Percentiles rank a stretch among this genome's conserved stretches.
These are phyloP conservation scores for Tokudaia tokunoshimensis DNA, from an alignment of 2,797 vertebrate species.

Conservation along the genomic window DNA sequence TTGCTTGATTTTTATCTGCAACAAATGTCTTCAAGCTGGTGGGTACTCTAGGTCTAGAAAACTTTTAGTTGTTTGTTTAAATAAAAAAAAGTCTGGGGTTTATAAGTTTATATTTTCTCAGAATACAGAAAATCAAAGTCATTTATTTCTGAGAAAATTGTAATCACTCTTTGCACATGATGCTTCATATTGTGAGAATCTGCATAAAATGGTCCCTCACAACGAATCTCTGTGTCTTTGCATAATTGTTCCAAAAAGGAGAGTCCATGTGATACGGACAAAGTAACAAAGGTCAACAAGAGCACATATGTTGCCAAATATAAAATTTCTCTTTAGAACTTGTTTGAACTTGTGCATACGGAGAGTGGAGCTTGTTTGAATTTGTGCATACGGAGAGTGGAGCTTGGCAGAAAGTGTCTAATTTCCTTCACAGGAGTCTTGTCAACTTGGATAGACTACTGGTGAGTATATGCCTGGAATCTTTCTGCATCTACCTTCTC, in stretches of 20 bases:
- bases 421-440: not conserved
- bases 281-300: not conserved
- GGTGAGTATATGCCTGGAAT: fast-evolving
- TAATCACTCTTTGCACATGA: not conserved
- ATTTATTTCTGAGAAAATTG: constrained; percentile 26
- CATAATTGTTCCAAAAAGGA: not conserved
- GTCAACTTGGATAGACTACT: not conserved
- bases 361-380: not conserved
- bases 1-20: not conserved
- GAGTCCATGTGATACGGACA: not conserved
- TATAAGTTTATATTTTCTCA: not conserved
- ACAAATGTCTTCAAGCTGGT: not conserved
- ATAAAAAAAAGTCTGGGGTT: not conserved
- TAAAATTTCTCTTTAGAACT: not conserved
- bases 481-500: fast-evolving
- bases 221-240: not conserved
- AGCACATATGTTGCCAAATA: not conserved
- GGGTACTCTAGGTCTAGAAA: not conserved
- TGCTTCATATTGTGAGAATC: not conserved
- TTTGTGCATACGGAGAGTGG: not conserved
- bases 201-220: not conserved
- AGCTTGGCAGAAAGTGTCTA: not conserved
- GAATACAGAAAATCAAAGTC: not conserved
- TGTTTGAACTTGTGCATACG: not conserved
- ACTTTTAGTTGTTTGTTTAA: not conserved